Evolutionary conservation across 1,140 invertebrate genomes (phyloP).

Genomic region (Ladona fulva): DNA sequence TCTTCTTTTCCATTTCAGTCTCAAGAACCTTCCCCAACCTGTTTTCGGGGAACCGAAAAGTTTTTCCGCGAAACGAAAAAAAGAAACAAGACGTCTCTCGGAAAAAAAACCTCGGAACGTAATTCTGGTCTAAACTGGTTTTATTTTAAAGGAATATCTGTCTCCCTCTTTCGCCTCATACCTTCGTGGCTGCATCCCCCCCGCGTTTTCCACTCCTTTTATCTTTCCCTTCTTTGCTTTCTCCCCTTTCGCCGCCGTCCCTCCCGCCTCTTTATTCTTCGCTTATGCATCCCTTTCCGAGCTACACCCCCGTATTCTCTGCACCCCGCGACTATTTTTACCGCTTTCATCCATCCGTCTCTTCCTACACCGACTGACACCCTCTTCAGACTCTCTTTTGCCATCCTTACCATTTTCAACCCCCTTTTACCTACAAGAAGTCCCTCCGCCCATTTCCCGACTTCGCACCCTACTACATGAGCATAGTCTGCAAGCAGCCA

Average conservation of each 20-base stretch:
- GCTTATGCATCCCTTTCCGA: no score
- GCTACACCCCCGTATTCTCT: no score
- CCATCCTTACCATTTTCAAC: neutral
- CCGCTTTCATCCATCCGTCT: neutral
- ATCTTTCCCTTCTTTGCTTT: no score
- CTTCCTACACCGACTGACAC: neutral
- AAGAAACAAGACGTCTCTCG: neutral
- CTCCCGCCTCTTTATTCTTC: no score
- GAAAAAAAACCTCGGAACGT: neutral
- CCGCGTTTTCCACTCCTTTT: no score
- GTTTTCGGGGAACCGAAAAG: neutral
- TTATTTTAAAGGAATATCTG: neutral
- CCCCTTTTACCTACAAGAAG: neutral
- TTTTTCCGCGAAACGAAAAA: neutral
- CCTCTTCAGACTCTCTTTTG: no score
- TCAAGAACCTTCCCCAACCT: neutral
- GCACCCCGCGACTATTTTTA: neutral
- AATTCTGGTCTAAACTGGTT: conserved; percentile 6
- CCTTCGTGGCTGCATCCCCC: no score
- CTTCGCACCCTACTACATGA: no score
- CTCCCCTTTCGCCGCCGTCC: no score
- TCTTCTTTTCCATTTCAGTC: neutral
- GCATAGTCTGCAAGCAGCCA: no score
- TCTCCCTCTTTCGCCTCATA: neutral
- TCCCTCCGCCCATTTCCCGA: no score